Percentiles rank a stretch among this genome's conserved stretches.
Evolutionary conservation across 2,797 vertebrate species (phyloP).

Genomic region (Rachycentron canadum): DNA sequence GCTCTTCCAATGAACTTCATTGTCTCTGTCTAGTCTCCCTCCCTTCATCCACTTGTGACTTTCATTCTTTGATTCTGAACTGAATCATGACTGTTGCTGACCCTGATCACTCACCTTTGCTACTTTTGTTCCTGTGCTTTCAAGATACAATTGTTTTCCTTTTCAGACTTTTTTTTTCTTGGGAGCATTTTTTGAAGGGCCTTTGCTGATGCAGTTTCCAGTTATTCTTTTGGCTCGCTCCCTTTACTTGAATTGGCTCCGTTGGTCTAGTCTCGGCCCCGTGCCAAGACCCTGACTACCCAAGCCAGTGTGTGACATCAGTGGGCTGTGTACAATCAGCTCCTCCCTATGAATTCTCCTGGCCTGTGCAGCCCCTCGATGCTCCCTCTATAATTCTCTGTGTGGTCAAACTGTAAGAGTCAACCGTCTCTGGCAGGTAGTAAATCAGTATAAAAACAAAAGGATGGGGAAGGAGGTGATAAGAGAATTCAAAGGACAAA

Average conservation of each 20-base stretch:
- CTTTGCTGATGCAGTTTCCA: slow-evolving; percentile 87
- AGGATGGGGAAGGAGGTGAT: slow-evolving; percentile 64
- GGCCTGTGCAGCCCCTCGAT: slow-evolving; percentile 52
- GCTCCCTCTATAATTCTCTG: slow-evolving; percentile 58
- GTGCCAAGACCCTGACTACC: slow-evolving; percentile 71
- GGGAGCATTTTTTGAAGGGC: slow-evolving; percentile 70
- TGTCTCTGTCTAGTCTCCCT: slow-evolving; percentile 51
- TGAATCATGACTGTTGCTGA: slow-evolving; percentile 63
- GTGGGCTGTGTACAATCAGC: slow-evolving; percentile 54
- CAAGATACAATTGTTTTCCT: slow-evolving; percentile 87
- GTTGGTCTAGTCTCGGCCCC: slow-evolving; percentile 77
- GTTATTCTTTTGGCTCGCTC: slow-evolving; percentile 85
- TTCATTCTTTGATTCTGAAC: slow-evolving; percentile 72
- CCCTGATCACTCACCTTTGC: slow-evolving; percentile 82
- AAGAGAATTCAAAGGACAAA: slow-evolving; percentile 68
- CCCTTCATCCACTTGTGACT: slow-evolving; percentile 66
- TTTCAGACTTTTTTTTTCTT: slow-evolving; percentile 64
- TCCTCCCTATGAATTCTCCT: slow-evolving; percentile 71
- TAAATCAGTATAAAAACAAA: slow-evolving; percentile 77
- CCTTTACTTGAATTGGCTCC: slow-evolving; percentile 81
- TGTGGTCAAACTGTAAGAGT: slow-evolving; percentile 67
- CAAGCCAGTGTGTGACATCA: slow-evolving; percentile 76
- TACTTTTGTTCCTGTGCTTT: slow-evolving; percentile 85
- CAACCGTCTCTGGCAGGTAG: slow-evolving; percentile 62
- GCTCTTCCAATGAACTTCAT: slow-evolving; percentile 67